Evolutionary conservation across 1,140 invertebrate genomes (phyloP).

Genomic region (Anoplolepis gracilipes): DNA sequence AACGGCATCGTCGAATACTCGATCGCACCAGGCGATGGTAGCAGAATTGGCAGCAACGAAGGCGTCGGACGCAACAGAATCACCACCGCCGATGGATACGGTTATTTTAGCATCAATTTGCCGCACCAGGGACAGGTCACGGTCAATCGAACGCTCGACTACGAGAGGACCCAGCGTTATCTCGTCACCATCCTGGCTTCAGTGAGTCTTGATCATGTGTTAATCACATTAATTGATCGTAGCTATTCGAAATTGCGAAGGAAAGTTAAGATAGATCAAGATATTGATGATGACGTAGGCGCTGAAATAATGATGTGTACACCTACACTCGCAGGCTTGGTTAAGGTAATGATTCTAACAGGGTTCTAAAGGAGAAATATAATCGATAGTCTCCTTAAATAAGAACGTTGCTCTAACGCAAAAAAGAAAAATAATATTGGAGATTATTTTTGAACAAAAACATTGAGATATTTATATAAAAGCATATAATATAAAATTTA

Average conservation of each 20-base stretch:
- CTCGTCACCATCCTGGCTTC: slow-evolving; percentile 95
- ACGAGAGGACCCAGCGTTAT: slow-evolving; percentile 95
- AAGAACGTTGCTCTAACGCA: background rate
- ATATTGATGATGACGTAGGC: background rate
- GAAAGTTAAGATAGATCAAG: background rate
- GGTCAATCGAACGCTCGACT: slow-evolving; percentile 95
- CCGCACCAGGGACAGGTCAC: slow-evolving; percentile 96
- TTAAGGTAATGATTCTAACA: background rate
- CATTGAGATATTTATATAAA: too few species aligned
- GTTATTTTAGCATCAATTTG: slow-evolving; percentile 93
- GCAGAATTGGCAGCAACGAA: slow-evolving; percentile 87
- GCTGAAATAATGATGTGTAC: background rate
- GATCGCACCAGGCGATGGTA: slow-evolving; percentile 87
- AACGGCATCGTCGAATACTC: slow-evolving; percentile 95
- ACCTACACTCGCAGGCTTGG: background rate
- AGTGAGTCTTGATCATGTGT: slow-evolving; percentile 88
- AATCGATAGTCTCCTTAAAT: background rate
- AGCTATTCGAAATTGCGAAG: background rate
- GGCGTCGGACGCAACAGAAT: slow-evolving; percentile 86
- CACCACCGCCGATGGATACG: slow-evolving; percentile 92
- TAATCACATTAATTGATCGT: slow-evolving; percentile 30
- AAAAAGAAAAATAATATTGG: background rate
- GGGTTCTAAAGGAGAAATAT: background rate
- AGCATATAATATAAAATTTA: too few species aligned
- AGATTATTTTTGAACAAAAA: background rate